A percentile compares a stretch with the other conserved stretches of the same genome.
phyloP scores from a whole-genome alignment of 1,140 invertebrate species.

The Eciton burchellii region DNA sequence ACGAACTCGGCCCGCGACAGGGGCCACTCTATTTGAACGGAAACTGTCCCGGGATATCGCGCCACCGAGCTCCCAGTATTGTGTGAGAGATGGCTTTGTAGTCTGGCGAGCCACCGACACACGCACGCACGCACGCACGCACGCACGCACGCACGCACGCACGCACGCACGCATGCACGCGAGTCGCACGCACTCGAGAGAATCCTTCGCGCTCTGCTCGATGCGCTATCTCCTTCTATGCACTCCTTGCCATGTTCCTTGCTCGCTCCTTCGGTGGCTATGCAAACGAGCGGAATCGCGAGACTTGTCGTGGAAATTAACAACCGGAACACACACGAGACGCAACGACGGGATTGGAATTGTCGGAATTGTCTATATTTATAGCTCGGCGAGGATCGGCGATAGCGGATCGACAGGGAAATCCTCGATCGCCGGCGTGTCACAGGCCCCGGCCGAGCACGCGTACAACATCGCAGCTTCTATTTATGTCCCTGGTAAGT shows the following conservation, averaged over 20 bases:
- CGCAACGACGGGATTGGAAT: background rate
- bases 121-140: background rate
- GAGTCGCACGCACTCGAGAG: constrained; percentile 53
- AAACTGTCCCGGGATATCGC: constrained; percentile 76
- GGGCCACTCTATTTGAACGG: constrained; percentile 79
- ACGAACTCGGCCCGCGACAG: constrained; percentile 55
- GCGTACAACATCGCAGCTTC: constrained; percentile 44
- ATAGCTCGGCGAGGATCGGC: too few species aligned
- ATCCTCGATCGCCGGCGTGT: constrained; percentile 18
- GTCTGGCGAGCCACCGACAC: constrained; percentile 60
- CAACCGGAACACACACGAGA: constrained; percentile 38
- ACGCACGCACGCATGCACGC: background rate
- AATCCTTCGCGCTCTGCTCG: constrained; percentile 26
- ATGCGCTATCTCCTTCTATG: constrained; percentile 37
- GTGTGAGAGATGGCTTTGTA: constrained; percentile 77
- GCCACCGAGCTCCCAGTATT: constrained; percentile 75
- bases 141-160: too few species aligned
- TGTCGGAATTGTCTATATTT: too few species aligned
- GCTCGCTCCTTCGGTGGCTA: constrained; percentile 62
- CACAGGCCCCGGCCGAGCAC: constrained; percentile 7
- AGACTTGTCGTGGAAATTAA: constrained; percentile 59
- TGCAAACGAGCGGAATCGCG: constrained; percentile 66
- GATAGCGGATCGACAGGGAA: constrained; percentile 38
- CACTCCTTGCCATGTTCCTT: constrained; percentile 64
- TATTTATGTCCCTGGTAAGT: constrained; percentile 48